Evolutionary conservation across 2,888 invertebrate genomes (phyloP), one percentile per base, ranked within the genome.

Genomic region (Dexiosoma caninum): DNA sequence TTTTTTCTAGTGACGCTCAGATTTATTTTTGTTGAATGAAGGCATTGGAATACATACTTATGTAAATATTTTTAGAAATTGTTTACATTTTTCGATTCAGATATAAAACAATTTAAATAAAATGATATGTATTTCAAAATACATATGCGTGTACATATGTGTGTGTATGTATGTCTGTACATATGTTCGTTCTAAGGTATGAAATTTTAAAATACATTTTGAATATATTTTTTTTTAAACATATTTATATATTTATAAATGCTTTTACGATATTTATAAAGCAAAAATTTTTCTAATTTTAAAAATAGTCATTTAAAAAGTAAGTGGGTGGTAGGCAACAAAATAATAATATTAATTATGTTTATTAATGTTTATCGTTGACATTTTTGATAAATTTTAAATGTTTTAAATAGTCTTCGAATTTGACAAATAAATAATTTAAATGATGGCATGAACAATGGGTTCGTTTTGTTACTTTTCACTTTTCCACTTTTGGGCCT

Each of bases 61-160:
- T 74, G 74, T 74, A 79, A 75, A 79, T 71, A 78, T 78, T 72
- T 78, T 72, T 74, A 79, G 79, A 79, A 75, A 79, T 51, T 74
- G 57, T 74, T 60, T 35, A 79, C 55, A 55, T 69, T 66, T 66
- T 67, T 53, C 44, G 64, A 49, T 57, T 30, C 5, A 49, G 51
- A 59, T 49, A 40, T 44, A 46, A 51, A 32, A 30, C 35, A 35
- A 55, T 66, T 57, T 62, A 49, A 46, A 46, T 64, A n/a, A 49
- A 66, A 21, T 23, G 53, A 53, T 46, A 37, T 74, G 46, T 35
- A 46, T 64, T 46, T 64, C 40, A 42, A 62, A n/a, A 64, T 6
- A 57, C 23, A n/a, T n/a, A n/a, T n/a, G n/a, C n/a, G n/a, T n/a
- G n/a, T n/a, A n/a, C n/a, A n/a, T n/a, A n/a, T n/a, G n/a, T n/a